Evolutionary conservation across 2,888 invertebrate genomes (phyloP).

Genomic region (Drosophila helvetica): DNA sequence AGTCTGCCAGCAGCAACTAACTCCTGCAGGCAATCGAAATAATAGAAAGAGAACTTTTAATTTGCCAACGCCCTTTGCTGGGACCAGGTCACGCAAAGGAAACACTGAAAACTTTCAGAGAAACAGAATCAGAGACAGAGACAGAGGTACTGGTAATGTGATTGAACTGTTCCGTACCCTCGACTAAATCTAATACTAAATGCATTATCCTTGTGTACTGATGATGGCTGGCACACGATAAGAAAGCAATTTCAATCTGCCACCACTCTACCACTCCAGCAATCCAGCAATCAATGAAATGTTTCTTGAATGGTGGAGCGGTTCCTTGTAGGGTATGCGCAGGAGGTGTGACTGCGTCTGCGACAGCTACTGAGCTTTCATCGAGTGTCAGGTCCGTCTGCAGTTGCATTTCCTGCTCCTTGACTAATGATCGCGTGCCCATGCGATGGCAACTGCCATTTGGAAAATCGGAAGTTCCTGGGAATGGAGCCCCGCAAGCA

Average conservation of each 20-base stretch:
- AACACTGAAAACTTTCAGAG: conserved; percentile 17
- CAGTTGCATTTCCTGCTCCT: conserved; percentile 33
- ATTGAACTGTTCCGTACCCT: neutral
- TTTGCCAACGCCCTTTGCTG: conserved; percentile 54
- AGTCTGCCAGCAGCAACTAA: conserved; percentile 50
- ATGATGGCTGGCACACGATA: conserved; percentile 19
- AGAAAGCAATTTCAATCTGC: conserved; percentile 33
- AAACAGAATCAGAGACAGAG: conserved; percentile 2
- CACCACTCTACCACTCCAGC: conserved; percentile 6
- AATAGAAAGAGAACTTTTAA: conserved; percentile 62
- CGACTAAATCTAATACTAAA: conserved; percentile 34
- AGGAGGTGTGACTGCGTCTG: neutral
- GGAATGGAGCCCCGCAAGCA: conserved; percentile 7
- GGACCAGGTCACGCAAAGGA: conserved; percentile 38
- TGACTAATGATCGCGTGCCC: conserved; percentile 80
- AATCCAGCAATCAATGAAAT: neutral
- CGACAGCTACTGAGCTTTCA: conserved; percentile 57
- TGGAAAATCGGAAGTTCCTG: conserved; percentile 46
- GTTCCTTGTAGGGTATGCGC: neutral
- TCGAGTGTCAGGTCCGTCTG: conserved; percentile 51
- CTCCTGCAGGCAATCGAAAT: conserved; percentile 48
- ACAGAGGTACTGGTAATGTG: neutral
- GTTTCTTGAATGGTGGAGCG: neutral
- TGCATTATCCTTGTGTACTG: conserved; percentile 21
- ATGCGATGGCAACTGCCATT: conserved; percentile 59